Base-by-base conservation (phyloP, 1,140 invertebrate genomes). In the Ceratina australensis region DNA sequence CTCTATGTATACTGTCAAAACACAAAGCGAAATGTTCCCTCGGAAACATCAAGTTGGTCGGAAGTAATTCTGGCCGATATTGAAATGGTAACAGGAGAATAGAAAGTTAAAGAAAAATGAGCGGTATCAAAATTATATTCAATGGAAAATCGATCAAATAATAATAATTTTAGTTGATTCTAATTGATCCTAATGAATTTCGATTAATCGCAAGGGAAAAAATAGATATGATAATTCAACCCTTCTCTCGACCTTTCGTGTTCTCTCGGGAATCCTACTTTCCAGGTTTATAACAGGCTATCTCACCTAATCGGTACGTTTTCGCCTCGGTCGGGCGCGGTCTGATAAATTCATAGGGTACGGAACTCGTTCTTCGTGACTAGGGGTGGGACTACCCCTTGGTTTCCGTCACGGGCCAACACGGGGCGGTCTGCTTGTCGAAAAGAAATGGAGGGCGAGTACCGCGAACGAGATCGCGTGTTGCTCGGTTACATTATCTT, bases 361-460 rank as follows among this genome's bases (percentile, higher is more conserved):
- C 64, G 33, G 49, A 42, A 42, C 33, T 50, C 54, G 33, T 18
- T 52, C 20, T 16, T 3, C 20, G 33, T 26, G 22, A 24, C 18
- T 67, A 75, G 64, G 72, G 72, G 72, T 75, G 64, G 72, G 72
- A 75, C 72, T 59, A 67, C 64, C 72, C 72, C 42, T 75, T 33
- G 15, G 52, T 5, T 67, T 22, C 50, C 52, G 50, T 56, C 33
- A 42, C 72, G 18, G 60, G 16, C 52, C 42, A 50, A 67, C 63
- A 59, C 72, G 64, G 72, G 72, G 72, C 72, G 72, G 72, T 75
- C 72, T 75, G 42, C 42, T 59, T 12, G 18, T 13, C 20, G 28
- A 59, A 75, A 22, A 56, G 72, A 75, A 75, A 75, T 75, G 72
- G 72, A 75, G 72, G 72, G 64, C 72, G 47, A 52, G 42, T n/a